Conservation (phyloP, 2,888 invertebrate genomes). For the Caenorhabditis zanzibari region DNA sequence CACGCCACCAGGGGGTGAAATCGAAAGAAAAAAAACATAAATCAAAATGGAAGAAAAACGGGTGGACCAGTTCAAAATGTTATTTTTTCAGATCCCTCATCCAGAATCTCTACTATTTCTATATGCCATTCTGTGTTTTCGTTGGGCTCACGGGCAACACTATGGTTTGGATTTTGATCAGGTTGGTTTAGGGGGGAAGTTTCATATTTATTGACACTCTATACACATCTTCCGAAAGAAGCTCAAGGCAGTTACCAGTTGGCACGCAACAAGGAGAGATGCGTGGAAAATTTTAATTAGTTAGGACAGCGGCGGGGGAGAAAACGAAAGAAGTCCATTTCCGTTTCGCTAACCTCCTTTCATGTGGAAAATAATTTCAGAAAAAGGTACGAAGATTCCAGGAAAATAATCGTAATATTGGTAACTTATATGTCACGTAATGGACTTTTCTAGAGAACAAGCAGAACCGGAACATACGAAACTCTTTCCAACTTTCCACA, state of each 20-base stretch:
- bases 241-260: slow-evolving; percentile 21
- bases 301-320: slow-evolving; percentile 24
- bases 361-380: slow-evolving; percentile 36
- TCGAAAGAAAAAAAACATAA: slow-evolving; percentile 34
- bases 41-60: slow-evolving; percentile 12
- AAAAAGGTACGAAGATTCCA: not conserved
- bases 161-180: slow-evolving; percentile 81
- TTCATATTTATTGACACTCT: slow-evolving; percentile 30
- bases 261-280: slow-evolving; percentile 25
- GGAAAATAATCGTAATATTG: slow-evolving; percentile 4
- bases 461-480: not conserved
- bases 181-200: slow-evolving; percentile 62
- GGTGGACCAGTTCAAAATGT: slow-evolving; percentile 1
- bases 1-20: slow-evolving; percentile 1
- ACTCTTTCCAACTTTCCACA: not conserved
- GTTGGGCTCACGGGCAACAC: slow-evolving; percentile 81
- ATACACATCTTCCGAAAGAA: not conserved
- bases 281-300: slow-evolving; percentile 58
- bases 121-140: slow-evolving; percentile 81
- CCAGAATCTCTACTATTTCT: slow-evolving; percentile 77
- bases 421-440: slow-evolving; percentile 1
- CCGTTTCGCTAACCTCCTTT: slow-evolving; percentile 15
- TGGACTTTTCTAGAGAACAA: not conserved
- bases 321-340: slow-evolving; percentile 22
- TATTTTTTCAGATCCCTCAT: slow-evolving; percentile 59